These are phyloP conservation scores for Theropithecus gelada DNA, from an alignment of 2,113 vertebrate genomes.

Conservation along the genomic window DNA sequence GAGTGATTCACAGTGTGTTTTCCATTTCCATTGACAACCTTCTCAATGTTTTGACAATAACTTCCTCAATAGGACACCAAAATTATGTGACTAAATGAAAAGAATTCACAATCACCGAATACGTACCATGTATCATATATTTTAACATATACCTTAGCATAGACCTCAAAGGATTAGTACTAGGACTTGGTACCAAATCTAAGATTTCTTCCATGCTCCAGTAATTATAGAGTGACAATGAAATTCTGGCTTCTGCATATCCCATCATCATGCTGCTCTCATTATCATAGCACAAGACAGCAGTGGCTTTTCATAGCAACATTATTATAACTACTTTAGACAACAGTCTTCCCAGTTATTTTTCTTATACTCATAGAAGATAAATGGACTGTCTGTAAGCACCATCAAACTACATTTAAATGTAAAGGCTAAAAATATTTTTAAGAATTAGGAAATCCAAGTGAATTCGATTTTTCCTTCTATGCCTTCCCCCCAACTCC, in stretches of 20 bases:
- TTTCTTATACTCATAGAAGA: not conserved
- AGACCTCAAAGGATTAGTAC: not conserved
- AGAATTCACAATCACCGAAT: not conserved
- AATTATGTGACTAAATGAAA: not conserved
- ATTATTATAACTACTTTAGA: not conserved
- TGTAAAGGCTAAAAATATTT: not conserved
- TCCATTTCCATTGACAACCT: not conserved
- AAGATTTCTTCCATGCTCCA: not conserved
- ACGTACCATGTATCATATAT: not conserved
- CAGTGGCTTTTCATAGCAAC: not conserved
- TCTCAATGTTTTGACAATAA: conserved; percentile 44
- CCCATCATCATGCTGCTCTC: not conserved
- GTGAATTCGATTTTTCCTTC: not conserved
- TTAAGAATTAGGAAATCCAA: conserved; percentile 6
- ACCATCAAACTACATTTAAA: not conserved
- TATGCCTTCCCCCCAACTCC: not conserved
- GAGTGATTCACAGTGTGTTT: not conserved
- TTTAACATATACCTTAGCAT: not conserved
- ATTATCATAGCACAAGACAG: not conserved
- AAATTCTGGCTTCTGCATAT: not conserved
- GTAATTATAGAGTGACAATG: not conserved
- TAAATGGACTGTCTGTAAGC: conserved; percentile 2
- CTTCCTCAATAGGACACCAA: not conserved
- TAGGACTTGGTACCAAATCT: not conserved
- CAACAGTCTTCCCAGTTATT: not conserved